phyloP scores from a whole-genome alignment of 2,797 vertebrate genomes.

The Xyrichtys novacula region DNA sequence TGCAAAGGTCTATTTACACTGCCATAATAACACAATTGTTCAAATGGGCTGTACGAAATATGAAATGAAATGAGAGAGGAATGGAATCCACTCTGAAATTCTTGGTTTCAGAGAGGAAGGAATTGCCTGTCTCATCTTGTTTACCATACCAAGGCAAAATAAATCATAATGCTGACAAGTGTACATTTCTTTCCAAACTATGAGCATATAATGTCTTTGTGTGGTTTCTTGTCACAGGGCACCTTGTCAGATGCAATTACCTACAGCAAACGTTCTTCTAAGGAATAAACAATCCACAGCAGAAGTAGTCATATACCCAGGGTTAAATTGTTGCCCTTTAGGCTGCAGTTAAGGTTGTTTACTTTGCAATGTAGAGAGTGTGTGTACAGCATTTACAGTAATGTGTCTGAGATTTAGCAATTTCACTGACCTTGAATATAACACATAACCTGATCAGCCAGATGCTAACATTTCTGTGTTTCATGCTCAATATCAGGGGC shows the following conservation, averaged over 20 bases:
- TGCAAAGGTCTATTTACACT: constrained; percentile 78
- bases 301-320: constrained; percentile 58
- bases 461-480: constrained; percentile 51
- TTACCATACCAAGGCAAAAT: constrained; percentile 64
- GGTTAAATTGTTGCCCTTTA: constrained; percentile 56
- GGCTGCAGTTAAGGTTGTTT: constrained; percentile 66
- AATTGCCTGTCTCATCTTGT: constrained; percentile 73
- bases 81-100: constrained; percentile 73
- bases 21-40: constrained; percentile 78
- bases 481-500: constrained; percentile 36
- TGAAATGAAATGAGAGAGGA: constrained; percentile 77
- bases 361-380: constrained; percentile 44
- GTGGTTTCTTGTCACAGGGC: constrained; percentile 72
- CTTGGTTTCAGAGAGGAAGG: constrained; percentile 72
- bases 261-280: constrained; percentile 58
- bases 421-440: constrained; percentile 52
- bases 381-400: constrained; percentile 55
- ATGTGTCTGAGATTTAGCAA: constrained; percentile 52
- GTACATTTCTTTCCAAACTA: constrained; percentile 65
- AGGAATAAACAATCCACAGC: constrained; percentile 71
- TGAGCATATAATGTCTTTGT: constrained; percentile 56
- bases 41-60: constrained; percentile 70
- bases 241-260: constrained; percentile 75
- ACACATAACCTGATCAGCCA: constrained; percentile 42
- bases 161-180: constrained; percentile 71